A percentile compares a stretch with the other conserved stretches of the same genome.
Evolutionary conservation across 2,113 vertebrate species (phyloP).

Genomic region (Hippocampus abdominalis): DNA sequence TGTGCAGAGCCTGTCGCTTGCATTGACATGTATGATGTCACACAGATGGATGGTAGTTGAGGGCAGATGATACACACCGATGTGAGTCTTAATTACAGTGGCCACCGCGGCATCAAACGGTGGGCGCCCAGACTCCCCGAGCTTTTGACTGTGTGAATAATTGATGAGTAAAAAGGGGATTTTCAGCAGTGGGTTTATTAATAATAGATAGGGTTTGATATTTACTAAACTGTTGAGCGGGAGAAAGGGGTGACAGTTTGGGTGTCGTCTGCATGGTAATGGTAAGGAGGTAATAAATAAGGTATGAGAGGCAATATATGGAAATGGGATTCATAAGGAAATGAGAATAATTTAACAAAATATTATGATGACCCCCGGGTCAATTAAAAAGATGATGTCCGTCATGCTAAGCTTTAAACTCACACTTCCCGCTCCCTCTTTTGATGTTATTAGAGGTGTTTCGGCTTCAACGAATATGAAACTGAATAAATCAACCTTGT

Average conservation of each 20-base stretch:
- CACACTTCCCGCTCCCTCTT: constrained; percentile 41
- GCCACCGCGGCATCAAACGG: constrained; percentile 56
- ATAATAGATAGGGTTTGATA: constrained; percentile 79
- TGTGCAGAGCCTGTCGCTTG: constrained; percentile 60
- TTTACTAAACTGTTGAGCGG: constrained; percentile 76
- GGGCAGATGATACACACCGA: constrained; percentile 42
- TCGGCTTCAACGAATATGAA: constrained; percentile 56
- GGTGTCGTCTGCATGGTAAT: constrained; percentile 74
- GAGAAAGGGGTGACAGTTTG: constrained; percentile 71
- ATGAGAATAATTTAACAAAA: constrained; percentile 77
- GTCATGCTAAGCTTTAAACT: constrained; percentile 38
- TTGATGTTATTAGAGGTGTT: constrained; percentile 35
- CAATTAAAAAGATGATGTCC: constrained; percentile 70
- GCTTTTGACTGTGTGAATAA: constrained; percentile 67
- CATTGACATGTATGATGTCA: constrained; percentile 60
- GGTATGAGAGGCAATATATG: constrained; percentile 72
- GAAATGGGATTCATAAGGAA: constrained; percentile 70
- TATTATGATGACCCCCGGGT: constrained; percentile 75
- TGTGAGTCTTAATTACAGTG: constrained; percentile 63
- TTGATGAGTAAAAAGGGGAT: constrained; percentile 63
- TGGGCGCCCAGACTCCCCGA: constrained; percentile 56
- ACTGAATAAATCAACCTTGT: constrained; percentile 56
- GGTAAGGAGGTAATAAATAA: constrained; percentile 73
- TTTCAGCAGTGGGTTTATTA: constrained; percentile 71
- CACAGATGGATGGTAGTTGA: constrained; percentile 56